Evolutionary conservation across 2,888 invertebrate species (phyloP).

Genomic region (Tinea pellionella): DNA sequence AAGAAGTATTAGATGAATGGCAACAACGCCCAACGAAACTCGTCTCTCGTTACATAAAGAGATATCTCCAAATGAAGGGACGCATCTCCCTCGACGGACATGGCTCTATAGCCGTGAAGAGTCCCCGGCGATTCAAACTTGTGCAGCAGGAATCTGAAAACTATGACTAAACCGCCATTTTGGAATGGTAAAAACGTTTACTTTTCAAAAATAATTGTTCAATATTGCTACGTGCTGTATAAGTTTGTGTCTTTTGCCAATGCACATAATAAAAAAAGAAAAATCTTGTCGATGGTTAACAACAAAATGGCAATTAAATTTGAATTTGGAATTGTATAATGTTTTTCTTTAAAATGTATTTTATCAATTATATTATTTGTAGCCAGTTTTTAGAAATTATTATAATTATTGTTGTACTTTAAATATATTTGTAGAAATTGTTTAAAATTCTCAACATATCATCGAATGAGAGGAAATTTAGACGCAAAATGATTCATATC

Average conservation of each 20-base stretch:
- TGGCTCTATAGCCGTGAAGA: conserved; percentile 85
- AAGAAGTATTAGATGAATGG: conserved; percentile 91
- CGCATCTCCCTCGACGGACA: conserved; percentile 78
- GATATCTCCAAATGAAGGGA: conserved; percentile 83
- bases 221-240: conserved; percentile 8
- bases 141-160: conserved; percentile 93
- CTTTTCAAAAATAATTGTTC: background rate
- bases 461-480: background rate
- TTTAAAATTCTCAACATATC: background rate
- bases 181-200: background rate
- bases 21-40: conserved; percentile 89
- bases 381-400: background rate
- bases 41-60: conserved; percentile 85
- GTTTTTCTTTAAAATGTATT: background rate
- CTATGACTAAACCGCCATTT: conserved; percentile 75
- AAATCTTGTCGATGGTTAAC: background rate
- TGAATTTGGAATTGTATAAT: background rate
- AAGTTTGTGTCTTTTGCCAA: background rate
- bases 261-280: background rate
- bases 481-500: background rate
- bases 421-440: background rate
- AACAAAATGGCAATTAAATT: background rate
- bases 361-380: background rate
- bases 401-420: background rate
- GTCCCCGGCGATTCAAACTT: conserved; percentile 87